Percentiles rank a stretch among this genome's conserved stretches.
phyloP scores from a whole-genome alignment of 2,113 vertebrate species.

The Cranoglanis bouderius region DNA sequence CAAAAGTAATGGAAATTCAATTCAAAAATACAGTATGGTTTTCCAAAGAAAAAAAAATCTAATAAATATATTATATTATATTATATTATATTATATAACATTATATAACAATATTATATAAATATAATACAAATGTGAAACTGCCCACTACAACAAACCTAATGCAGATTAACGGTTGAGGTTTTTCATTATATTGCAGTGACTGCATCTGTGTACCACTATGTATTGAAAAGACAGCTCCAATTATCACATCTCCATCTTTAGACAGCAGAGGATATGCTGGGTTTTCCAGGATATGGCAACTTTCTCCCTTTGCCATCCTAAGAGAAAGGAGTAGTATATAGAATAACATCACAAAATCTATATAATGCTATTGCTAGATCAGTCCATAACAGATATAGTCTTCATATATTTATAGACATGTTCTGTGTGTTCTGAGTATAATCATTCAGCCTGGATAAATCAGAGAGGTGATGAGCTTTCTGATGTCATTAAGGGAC shows the following conservation, averaged over 20 bases:
- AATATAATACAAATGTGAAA: neutral
- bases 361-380: neutral
- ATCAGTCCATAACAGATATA: neutral
- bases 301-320: constrained; percentile 48
- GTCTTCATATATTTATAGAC: constrained; percentile 30
- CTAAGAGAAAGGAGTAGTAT: constrained; percentile 1
- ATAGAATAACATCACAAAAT: constrained; percentile 22
- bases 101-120: too few species aligned
- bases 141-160: constrained; percentile 60
- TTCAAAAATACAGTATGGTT: neutral
- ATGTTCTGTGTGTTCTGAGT: neutral
- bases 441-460: neutral
- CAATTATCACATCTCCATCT: constrained; percentile 70
- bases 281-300: constrained; percentile 64
- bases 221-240: constrained; percentile 73
- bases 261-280: constrained; percentile 67
- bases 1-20: neutral
- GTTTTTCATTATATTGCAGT: constrained; percentile 64
- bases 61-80: neutral
- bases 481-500: constrained; percentile 24
- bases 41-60: neutral
- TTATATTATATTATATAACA: too few species aligned
- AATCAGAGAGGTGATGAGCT: neutral
- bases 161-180: constrained; percentile 62
- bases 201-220: constrained; percentile 63